phyloP scores from a whole-genome alignment of 2,797 vertebrate genomes.

The Dallia pectoralis region DNA sequence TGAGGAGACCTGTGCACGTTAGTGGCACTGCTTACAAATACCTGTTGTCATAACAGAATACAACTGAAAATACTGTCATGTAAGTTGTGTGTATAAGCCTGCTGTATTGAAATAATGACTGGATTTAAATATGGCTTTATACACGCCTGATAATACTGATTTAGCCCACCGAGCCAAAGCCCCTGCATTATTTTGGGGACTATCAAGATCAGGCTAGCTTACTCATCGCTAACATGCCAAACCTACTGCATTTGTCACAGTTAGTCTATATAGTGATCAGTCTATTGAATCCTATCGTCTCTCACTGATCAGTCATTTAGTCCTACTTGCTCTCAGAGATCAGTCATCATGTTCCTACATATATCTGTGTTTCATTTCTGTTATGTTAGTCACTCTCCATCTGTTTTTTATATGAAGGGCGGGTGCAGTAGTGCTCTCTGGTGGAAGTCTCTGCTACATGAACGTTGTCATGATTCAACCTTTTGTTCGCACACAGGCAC shows the following conservation, averaged over 20 bases:
- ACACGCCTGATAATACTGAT: no score
- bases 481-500: constrained; percentile 59
- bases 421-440: constrained; percentile 26
- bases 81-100: neutral
- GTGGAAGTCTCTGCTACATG: constrained; percentile 51
- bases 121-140: no score
- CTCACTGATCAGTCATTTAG: no score
- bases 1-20: constrained; percentile 12
- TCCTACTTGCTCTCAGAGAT: neutral
- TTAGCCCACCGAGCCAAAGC: no score
- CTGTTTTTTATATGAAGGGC: constrained; percentile 59
- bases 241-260: no score
- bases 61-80: constrained; percentile 17
- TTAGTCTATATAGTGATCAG: no score
- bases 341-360: neutral
- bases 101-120: neutral
- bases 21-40: neutral
- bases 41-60: constrained; percentile 19
- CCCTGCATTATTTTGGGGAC: no score
- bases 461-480: constrained; percentile 61
- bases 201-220: no score
- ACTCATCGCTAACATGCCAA: no score
- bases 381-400: constrained; percentile 29
- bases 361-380: neutral
- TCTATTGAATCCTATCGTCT: no score